Conservation (phyloP, 2,888 invertebrate species). For the Cerceris rybyensis region DNA sequence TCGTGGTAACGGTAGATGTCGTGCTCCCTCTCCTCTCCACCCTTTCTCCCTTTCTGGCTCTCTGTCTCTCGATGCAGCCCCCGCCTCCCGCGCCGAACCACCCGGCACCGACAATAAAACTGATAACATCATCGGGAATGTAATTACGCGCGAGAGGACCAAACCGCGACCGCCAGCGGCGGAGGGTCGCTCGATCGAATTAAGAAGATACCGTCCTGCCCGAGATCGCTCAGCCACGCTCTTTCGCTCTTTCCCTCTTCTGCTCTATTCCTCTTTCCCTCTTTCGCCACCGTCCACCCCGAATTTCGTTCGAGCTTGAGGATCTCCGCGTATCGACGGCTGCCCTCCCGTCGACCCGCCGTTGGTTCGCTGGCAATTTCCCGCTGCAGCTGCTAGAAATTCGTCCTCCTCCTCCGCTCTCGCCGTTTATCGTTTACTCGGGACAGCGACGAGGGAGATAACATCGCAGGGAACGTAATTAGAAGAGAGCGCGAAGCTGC, state of each 20-base stretch:
- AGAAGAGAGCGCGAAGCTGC: no score
- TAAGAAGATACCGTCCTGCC: conserved; percentile 59
- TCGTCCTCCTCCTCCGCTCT: no score
- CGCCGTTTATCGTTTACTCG: no score
- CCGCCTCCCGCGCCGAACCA: conserved; percentile 28
- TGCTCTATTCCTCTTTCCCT: conserved; percentile 40
- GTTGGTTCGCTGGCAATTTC: background rate
- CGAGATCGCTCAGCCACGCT: conserved; percentile 17
- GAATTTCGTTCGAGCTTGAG: conserved; percentile 15
- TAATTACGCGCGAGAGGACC: conserved; percentile 72
- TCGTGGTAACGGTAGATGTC: conserved; percentile 70
- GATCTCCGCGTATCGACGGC: conserved; percentile 5
- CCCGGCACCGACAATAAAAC: conserved; percentile 72
- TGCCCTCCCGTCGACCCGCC: conserved; percentile 10
- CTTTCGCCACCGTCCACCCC: conserved; percentile 40
- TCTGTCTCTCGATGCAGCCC: conserved; percentile 13
- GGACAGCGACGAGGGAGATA: no score
- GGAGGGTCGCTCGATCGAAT: conserved; percentile 58
- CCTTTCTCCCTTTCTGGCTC: conserved; percentile 10
- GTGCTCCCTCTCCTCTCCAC: conserved; percentile 44
- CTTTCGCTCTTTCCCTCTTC: background rate
- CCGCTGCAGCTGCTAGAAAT: background rate
- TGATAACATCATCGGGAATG: conserved; percentile 79
- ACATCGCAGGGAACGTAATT: no score
- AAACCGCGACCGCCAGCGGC: conserved; percentile 41